These are phyloP conservation scores for Cebus imitator DNA, from an alignment of 2,113 vertebrate genomes.

Conservation along the genomic window DNA sequence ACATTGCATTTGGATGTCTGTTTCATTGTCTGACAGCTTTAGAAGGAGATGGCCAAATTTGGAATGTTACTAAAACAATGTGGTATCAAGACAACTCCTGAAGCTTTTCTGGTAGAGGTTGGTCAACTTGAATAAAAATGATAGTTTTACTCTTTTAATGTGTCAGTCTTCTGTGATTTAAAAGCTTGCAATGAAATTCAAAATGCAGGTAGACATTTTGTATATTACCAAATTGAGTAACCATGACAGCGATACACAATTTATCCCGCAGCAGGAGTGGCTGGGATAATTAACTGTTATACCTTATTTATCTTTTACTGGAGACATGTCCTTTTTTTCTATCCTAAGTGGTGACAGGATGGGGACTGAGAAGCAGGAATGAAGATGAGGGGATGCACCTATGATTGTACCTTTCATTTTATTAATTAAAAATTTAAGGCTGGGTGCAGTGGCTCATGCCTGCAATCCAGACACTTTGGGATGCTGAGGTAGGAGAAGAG, in stretches of 20 bases:
- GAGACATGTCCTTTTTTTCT: neutral
- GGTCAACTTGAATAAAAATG: slow-evolving; percentile 10
- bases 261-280: neutral
- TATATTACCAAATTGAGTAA: neutral
- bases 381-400: neutral
- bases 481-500: too few species aligned
- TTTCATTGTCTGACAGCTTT: slow-evolving; percentile 49
- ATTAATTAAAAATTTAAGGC: neutral
- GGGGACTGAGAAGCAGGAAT: neutral
- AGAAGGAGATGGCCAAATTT: slow-evolving; percentile 43
- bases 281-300: neutral
- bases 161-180: neutral
- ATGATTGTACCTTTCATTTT: neutral
- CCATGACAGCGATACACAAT: neutral
- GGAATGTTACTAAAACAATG: neutral
- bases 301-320: neutral
- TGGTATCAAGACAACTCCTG: neutral
- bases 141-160: neutral
- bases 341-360: neutral
- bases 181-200: slow-evolving; percentile 13
- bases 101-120: neutral
- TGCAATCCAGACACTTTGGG: too few species aligned
- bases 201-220: neutral
- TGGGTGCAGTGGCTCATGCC: too few species aligned
- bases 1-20: slow-evolving; percentile 6